phyloP scores from a whole-genome alignment of 2,113 vertebrate genomes.

The Rostratula benghalensis region DNA sequence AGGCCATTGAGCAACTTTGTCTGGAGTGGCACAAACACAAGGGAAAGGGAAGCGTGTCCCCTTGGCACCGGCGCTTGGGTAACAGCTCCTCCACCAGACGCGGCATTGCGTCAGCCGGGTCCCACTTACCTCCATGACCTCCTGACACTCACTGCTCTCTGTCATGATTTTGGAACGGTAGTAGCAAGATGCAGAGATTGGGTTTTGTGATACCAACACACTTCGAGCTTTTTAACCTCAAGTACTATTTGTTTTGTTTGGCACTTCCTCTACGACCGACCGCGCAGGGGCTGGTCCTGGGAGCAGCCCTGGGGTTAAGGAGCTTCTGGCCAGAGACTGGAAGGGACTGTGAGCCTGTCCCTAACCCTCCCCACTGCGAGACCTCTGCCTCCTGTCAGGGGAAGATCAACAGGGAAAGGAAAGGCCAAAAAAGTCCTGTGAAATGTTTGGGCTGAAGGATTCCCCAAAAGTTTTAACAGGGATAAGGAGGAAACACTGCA shows the following conservation, averaged over 20 bases:
- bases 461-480: not conserved
- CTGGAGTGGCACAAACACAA: not conserved
- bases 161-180: not conserved
- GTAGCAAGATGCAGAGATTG: not conserved
- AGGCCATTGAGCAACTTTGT: not conserved
- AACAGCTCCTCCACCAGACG: not conserved
- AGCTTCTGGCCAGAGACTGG: not conserved
- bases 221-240: constrained; percentile 26
- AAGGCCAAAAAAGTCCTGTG: not conserved
- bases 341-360: not conserved
- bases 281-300: not conserved
- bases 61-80: not conserved
- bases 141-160: not conserved
- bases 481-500: not conserved
- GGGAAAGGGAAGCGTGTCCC: not conserved
- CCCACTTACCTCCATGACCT: not conserved
- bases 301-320: not conserved
- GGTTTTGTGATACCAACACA: not conserved
- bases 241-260: constrained; percentile 38
- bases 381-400: not conserved
- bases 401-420: not conserved
- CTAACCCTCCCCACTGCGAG: accelerated
- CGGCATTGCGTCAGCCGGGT: not conserved
- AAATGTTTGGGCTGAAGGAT: not conserved
- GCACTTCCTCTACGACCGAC: not conserved